Conservation (phyloP, 2,888 invertebrate genomes). For the Drosophila anomelani region DNA sequence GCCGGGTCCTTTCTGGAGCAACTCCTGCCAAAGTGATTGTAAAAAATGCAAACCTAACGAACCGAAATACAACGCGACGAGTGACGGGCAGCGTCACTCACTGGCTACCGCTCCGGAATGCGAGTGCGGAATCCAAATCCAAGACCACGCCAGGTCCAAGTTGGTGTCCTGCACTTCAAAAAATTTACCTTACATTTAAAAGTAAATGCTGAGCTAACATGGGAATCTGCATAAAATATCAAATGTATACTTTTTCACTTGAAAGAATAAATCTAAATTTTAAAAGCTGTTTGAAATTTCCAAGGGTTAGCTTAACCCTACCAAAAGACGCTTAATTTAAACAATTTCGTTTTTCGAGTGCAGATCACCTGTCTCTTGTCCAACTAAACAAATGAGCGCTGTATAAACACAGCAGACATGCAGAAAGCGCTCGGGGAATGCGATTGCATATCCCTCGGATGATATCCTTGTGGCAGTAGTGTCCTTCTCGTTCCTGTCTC, state of each 20-base stretch:
- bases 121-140: conserved; percentile 17
- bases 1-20: conserved; percentile 13
- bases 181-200: background rate
- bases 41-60: conserved; percentile 79
- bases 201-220: background rate
- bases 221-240: background rate
- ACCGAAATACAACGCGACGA: conserved; percentile 78
- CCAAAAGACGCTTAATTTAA: background rate
- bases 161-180: conserved; percentile 1
- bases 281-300: no score
- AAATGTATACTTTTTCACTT: background rate
- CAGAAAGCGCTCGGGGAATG: conserved; percentile 19
- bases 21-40: conserved; percentile 75
- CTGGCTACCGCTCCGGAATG: conserved; percentile 15
- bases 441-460: conserved; percentile 1
- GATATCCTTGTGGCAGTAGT: conserved; percentile 19
- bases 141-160: conserved; percentile 31
- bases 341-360: background rate
- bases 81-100: conserved; percentile 60
- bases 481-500: conserved; percentile 39
- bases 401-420: conserved; percentile 28
- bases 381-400: conserved; percentile 61
- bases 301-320: no score
- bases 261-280: no score
- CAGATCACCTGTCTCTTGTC: conserved; percentile 4